Evolutionary conservation across 2,888 invertebrate species (phyloP), one percentile per base, ranked within the genome.

Genomic region (Tetragonisca angustula): DNA sequence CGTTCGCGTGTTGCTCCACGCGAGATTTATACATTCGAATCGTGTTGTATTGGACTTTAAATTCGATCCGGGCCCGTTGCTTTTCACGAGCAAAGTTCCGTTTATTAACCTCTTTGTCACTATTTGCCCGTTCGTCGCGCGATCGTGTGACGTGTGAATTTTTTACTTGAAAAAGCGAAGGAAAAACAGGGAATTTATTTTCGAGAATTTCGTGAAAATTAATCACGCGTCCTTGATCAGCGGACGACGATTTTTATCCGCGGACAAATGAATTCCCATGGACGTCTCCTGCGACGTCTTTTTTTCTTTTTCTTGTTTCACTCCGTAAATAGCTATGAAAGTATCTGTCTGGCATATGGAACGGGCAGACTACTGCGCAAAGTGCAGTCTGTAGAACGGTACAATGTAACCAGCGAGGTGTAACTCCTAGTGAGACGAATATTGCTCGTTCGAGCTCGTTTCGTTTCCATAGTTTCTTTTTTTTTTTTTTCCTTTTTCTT

Each of bases 341-440:
- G 75, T 43, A 43, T 65, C 84, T 83, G 82, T 76, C 84, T 81
- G 77, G 83, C 75, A 75, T 78, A 85, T 83, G 79, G 71, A 79
- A 70, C 56, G 78, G 78, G 77, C 78, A 76, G 65, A 79, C 84
- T 83, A 86, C 71, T 71, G 82, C 64, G 84, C 79, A 86, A 83
- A 87, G 86, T 85, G 79, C 84, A 84, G 82, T 65, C 80, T 74
- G 61, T 81, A 81, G 87, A 88, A 84, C 79, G 67, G 87, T 79
- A 91, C 92, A 92, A 92, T 92, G 91, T 88, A 87, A 83, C 88
- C 92, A 88, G 83, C 90, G 88, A 87, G 84, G 88, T 90, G 91
- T 89, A 90, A 91, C 86, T 90, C 79, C 80, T 88, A 70, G 72
- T 81, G 87, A 83, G 87, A 89, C 87, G 85, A 89, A 86, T 87